Evolutionary conservation across 2,113 vertebrate species (phyloP).

Genomic region (Pogona vitticeps): DNA sequence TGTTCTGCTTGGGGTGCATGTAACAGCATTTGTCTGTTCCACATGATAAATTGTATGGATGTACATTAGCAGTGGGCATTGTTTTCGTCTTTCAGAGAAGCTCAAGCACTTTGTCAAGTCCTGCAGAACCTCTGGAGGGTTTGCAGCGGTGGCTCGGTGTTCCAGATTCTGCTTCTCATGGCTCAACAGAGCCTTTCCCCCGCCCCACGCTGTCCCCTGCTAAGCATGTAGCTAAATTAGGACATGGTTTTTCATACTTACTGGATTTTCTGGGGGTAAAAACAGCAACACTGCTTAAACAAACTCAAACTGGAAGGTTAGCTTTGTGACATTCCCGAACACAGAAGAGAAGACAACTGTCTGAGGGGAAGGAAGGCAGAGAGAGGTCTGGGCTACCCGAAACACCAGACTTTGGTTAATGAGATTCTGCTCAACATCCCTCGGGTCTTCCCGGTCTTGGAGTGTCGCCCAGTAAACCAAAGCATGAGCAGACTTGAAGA

Average conservation of each 20-base stretch:
- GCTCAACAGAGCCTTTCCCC: not conserved
- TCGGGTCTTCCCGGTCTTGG: not conserved
- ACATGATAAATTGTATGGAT: not conserved
- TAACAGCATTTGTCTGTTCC: not conserved
- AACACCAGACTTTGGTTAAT: constrained; percentile 11
- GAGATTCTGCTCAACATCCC: constrained; percentile 1
- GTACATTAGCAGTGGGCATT: not conserved
- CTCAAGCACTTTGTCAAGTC: not conserved
- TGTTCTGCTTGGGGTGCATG: not conserved
- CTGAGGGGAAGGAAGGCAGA: not conserved
- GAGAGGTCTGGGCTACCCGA: not conserved
- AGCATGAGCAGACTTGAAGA: not conserved
- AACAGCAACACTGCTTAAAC: not conserved
- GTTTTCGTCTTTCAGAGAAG: not conserved
- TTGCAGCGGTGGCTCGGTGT: not conserved
- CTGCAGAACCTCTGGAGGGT: not conserved
- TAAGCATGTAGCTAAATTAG: not conserved
- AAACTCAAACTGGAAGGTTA: not conserved
- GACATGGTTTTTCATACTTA: not conserved
- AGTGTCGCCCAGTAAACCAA: not conserved
- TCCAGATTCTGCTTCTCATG: not conserved
- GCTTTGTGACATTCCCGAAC: not conserved
- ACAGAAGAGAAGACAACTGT: not conserved
- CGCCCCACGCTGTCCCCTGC: not conserved
- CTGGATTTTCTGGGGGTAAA: not conserved